A percentile compares a stretch with the other conserved stretches of the same genome.
Evolutionary conservation across 2,888 invertebrate species (phyloP).

Genomic region (Rutpela maculata): DNA sequence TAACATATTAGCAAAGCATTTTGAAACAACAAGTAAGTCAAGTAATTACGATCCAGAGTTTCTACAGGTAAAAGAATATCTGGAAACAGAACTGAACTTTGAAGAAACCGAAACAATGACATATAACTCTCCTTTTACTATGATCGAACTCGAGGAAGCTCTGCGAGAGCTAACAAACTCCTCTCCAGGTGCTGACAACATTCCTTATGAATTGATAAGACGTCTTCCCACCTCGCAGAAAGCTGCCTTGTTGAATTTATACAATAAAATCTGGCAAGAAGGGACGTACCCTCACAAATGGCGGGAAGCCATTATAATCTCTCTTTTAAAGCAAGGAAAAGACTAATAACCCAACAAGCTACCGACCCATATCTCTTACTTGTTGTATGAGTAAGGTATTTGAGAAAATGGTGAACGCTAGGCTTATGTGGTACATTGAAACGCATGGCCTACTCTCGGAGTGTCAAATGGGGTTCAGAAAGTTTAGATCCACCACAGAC

Average conservation of each 20-base stretch:
- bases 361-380: constrained; percentile 38
- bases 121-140: constrained; percentile 24
- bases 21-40: constrained; percentile 13
- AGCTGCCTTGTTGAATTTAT: constrained; percentile 25
- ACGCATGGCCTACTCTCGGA: neutral
- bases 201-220: constrained; percentile 33
- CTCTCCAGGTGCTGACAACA: constrained; percentile 30
- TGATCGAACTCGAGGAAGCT: constrained; percentile 23
- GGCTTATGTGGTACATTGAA: constrained; percentile 17
- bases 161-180: constrained; percentile 14
- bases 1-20: constrained; percentile 26
- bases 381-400: constrained; percentile 42
- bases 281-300: constrained; percentile 27
- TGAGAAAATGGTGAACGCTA: constrained; percentile 24
- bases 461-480: constrained; percentile 18
- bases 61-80: neutral
- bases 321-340: constrained; percentile 37
- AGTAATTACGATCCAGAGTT: constrained; percentile 12
- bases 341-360: neutral
- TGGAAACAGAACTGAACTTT: constrained; percentile 13
- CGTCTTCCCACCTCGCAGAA: constrained; percentile 11
- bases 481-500: constrained; percentile 11
- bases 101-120: neutral
- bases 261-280: constrained; percentile 36
- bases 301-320: constrained; percentile 35